phyloP scores from a whole-genome alignment of 2,113 vertebrate genomes.

The Phoenicopterus ruber region DNA sequence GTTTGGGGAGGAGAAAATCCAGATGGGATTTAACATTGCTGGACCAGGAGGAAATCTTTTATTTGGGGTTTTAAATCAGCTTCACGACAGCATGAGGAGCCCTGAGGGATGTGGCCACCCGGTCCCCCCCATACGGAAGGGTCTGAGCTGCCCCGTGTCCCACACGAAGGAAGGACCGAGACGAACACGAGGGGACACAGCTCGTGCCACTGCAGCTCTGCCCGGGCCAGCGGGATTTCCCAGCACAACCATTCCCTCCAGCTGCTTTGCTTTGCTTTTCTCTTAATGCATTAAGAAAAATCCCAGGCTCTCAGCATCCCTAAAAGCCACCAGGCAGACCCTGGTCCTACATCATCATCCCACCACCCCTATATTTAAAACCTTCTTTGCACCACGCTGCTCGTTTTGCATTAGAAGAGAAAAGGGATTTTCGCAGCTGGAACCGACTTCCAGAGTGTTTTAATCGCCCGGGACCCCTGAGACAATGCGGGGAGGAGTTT shows the following conservation, averaged over 20 bases:
- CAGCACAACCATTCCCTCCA: neutral
- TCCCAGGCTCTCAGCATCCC: neutral
- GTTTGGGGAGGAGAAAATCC: neutral
- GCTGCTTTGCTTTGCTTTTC: neutral
- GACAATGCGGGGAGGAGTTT: conserved; percentile 52
- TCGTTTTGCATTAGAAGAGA: neutral
- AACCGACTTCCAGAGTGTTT: neutral
- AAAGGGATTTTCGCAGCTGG: conserved; percentile 28
- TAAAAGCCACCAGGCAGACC: neutral
- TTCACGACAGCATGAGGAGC: neutral
- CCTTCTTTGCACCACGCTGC: neutral
- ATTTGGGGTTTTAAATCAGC: neutral
- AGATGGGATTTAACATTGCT: neutral
- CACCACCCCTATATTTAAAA: neutral
- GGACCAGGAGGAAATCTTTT: neutral
- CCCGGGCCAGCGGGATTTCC: neutral
- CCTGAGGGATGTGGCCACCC: rapidly evolving
- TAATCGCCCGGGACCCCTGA: conserved; percentile 27
- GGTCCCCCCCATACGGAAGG: neutral
- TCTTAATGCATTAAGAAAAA: neutral
- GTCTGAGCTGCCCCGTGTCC: neutral
- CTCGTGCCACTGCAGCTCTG: rapidly evolving
- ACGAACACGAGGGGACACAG: neutral
- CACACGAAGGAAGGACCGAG: rapidly evolving
- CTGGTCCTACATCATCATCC: neutral